A percentile compares a stretch with the other conserved stretches of the same genome.
phyloP scores from a whole-genome alignment of 2,888 invertebrate species.

The Polydrusus pterygomalis region DNA sequence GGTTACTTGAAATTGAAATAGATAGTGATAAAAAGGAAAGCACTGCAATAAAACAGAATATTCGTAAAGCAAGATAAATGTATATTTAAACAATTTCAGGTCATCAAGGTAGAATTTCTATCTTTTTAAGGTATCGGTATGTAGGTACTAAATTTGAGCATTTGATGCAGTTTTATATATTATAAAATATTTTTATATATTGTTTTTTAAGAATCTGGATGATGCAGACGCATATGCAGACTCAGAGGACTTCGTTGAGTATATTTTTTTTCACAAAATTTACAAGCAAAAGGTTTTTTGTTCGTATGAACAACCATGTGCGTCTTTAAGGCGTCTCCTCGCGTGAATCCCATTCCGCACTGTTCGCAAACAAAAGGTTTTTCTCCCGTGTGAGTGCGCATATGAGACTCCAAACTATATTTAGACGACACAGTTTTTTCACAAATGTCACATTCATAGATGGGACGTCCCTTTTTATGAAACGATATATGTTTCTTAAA shows the following conservation, averaged over 20 bases:
- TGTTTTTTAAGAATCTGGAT: not conserved
- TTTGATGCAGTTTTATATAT: no score
- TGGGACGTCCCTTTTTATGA: constrained; percentile 10
- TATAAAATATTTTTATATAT: no score
- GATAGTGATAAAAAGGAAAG: no score
- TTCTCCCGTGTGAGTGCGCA: constrained; percentile 62
- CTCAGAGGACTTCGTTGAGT: constrained; percentile 15
- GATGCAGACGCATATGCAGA: not conserved
- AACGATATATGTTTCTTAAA: constrained; percentile 57
- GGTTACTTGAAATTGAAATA: no score
- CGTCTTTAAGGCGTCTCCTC: constrained; percentile 57
- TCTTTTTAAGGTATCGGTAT: no score
- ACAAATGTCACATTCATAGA: constrained; percentile 23
- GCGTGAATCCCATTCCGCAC: constrained; percentile 69
- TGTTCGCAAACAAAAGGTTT: constrained; percentile 64
- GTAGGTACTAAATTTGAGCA: no score
- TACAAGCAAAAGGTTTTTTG: constrained; percentile 41
- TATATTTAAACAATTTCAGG: no score
- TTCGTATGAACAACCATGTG: constrained; percentile 49
- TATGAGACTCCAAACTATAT: constrained; percentile 27
- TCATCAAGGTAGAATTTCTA: no score
- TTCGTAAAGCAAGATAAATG: no score
- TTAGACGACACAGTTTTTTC: constrained; percentile 9
- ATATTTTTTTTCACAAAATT: constrained; percentile 23
- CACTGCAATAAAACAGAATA: no score